Base-by-base conservation (phyloP, 2,888 invertebrate species). In the Dicroscelio sp. region DNA sequence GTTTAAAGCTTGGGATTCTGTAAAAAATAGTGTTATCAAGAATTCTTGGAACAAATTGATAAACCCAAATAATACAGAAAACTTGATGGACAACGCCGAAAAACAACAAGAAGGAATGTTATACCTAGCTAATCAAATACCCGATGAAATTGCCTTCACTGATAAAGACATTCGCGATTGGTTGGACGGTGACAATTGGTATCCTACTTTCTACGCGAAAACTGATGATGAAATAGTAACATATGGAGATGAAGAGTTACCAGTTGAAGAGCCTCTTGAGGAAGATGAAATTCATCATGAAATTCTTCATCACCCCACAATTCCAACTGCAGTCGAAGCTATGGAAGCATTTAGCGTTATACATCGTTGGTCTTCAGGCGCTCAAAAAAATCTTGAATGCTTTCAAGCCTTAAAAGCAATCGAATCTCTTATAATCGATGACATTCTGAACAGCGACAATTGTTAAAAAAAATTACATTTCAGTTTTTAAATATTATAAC, bases 1-100 rank as follows among this genome's bases (percentile, higher is more conserved):
- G n/a, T 58, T n/a, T 25, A 58, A 58, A 58, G 58, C 58, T 14
- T 58, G 58, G 58, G 58, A 58, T 58, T 58, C 58, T 23, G n/a
- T 58, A n/a, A 58, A 58, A 58, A 58, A 58, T n/a, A 58, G 58
- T n/a, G 58, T 58, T 58, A 58, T 58, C n/a, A 58, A 58, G 58
- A 58, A 58, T 58, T 58, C 58, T 43, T 43, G 43, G 43, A 43
- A 43, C 43, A 43, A 43, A 43, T 43, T 43, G 14, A 12, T 43
- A 43, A 14, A 43, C 14, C 10, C 8, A 43, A 43, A 43, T 43
- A 43, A 12, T 14, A 43, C 43, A 43, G 43, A 43, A 43, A 43
- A 43, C 43, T 43, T 43, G 43, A 43, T 14, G 8, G 43, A 43
- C 43, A 43, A 43, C 58, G 25, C n/a, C n/a, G 58, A 58, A n/a